Conservation (phyloP, 2,888 invertebrate genomes). For the Coleophora deauratella region DNA sequence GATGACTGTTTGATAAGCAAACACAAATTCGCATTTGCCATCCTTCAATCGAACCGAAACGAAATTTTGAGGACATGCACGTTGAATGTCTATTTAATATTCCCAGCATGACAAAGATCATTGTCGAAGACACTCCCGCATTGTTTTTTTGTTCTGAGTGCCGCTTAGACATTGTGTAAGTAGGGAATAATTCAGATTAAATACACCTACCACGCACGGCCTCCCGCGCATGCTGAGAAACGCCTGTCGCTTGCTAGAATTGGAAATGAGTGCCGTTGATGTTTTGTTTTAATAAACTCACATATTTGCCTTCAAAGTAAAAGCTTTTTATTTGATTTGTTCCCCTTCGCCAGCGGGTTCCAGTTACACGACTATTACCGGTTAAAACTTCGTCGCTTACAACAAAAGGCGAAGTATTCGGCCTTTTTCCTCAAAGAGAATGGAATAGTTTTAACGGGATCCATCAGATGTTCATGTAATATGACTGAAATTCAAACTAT, state of each 20-base stretch:
- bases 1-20: slow-evolving; percentile 47
- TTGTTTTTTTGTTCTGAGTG: slow-evolving; percentile 41
- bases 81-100: slow-evolving; percentile 49
- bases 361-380: slow-evolving; percentile 28
- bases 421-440: slow-evolving; percentile 19
- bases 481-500: slow-evolving; percentile 6
- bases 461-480: slow-evolving; percentile 11
- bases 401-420: slow-evolving; percentile 22
- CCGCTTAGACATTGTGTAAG: slow-evolving; percentile 61
- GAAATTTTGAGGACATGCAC: slow-evolving; percentile 37
- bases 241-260: slow-evolving; percentile 47
- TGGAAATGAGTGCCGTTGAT: slow-evolving; percentile 54
- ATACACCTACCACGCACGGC: slow-evolving; percentile 59
- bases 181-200: slow-evolving; percentile 66
- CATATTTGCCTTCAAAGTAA: slow-evolving; percentile 57
- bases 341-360: slow-evolving; percentile 28
- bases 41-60: slow-evolving; percentile 34
- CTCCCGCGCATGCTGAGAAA: slow-evolving; percentile 53
- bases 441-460: slow-evolving; percentile 18
- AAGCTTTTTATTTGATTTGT: slow-evolving; percentile 58
- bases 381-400: slow-evolving; percentile 21
- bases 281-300: slow-evolving; percentile 66
- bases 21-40: slow-evolving; percentile 43
- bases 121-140: too few relatives aligned
- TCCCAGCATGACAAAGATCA: slow-evolving; percentile 46